Evolutionary conservation across 2,888 invertebrate genomes (phyloP).

Genomic region (Cremastobaeus sp.): DNA sequence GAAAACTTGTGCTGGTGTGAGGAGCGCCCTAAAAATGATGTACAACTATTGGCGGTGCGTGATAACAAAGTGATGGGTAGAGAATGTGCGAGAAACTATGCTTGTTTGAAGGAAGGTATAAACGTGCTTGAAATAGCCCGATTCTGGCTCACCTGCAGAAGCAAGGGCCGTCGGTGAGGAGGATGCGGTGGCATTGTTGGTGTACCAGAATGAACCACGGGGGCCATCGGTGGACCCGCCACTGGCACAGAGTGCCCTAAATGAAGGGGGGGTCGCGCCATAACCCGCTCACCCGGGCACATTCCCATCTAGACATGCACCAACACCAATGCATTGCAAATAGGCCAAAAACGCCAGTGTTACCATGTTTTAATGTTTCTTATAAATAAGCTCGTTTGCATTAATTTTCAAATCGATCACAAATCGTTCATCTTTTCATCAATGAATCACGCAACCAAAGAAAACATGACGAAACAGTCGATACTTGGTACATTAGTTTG

Average conservation of each 20-base stretch:
- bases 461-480: too few relatives aligned
- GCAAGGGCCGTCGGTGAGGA: conserved; percentile 86
- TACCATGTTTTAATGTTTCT: too few relatives aligned
- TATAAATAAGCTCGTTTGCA: too few relatives aligned
- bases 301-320: conserved; percentile 79
- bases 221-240: conserved; percentile 75
- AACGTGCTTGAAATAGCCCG: conserved; percentile 71
- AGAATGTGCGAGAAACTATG: conserved; percentile 16
- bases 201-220: conserved; percentile 75
- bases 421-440: too few relatives aligned
- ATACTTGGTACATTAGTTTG: too few relatives aligned
- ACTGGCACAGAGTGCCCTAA: conserved; percentile 76
- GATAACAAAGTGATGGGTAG: neutral
- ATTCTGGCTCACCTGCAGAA: conserved; percentile 88
- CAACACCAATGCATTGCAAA: conserved; percentile 79
- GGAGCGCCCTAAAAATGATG: too few relatives aligned
- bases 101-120: conserved; percentile 13
- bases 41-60: too few relatives aligned
- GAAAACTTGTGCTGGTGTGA: too few relatives aligned
- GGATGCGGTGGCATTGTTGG: conserved; percentile 80
- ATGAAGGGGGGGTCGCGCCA: conserved; percentile 76
- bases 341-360: conserved; percentile 76
- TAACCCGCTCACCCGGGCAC: conserved; percentile 77
- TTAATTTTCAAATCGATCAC: too few relatives aligned
- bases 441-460: too few relatives aligned